Percentiles rank a stretch among this genome's conserved stretches.
phyloP scores from a whole-genome alignment of 2,888 invertebrate species.

The Coleophora flavipennella region DNA sequence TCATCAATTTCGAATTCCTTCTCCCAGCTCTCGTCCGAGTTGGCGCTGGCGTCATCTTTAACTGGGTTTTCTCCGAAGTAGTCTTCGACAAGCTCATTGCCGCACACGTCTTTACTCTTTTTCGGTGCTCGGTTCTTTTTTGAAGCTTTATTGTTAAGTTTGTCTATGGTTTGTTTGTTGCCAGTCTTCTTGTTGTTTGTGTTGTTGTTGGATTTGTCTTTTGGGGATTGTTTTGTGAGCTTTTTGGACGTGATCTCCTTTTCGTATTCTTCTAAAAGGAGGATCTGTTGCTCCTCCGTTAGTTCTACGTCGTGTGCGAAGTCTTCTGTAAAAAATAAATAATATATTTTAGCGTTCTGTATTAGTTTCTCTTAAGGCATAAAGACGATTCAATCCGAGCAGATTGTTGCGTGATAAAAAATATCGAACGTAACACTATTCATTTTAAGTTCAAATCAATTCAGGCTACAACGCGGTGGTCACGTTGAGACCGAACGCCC shows the following conservation, averaged over 20 bases:
- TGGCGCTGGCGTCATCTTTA: conserved; percentile 61
- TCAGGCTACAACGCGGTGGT: no score
- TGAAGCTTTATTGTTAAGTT: conserved; percentile 21
- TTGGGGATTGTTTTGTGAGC: conserved; percentile 34
- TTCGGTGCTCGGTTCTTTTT: conserved; percentile 44
- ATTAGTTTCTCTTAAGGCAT: no score
- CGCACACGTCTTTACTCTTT: conserved; percentile 60
- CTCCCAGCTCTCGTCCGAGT: conserved; percentile 74
- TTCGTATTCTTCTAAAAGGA: conserved; percentile 79
- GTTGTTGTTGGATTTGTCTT: conserved; percentile 50
- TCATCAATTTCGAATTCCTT: conserved; percentile 74
- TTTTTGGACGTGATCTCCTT: conserved; percentile 71
- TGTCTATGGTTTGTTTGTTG: conserved; percentile 18
- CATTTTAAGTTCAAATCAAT: no score
- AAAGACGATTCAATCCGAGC: no score
- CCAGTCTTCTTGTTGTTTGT: conserved; percentile 30
- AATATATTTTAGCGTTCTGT: no score
- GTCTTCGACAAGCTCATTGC: conserved; percentile 66
- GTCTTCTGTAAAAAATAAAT: conserved; percentile 63
- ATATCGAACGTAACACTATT: no score
- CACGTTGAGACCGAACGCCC: no score
- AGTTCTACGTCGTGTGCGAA: conserved; percentile 77
- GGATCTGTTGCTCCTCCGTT: conserved; percentile 79
- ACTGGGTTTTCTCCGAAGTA: conserved; percentile 64
- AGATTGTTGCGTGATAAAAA: no score